A percentile compares a stretch with the other conserved stretches of the same genome.
These are phyloP conservation scores for Halcyon chelicuti DNA, from an alignment of 2,797 vertebrate species.

Conservation along the genomic window DNA sequence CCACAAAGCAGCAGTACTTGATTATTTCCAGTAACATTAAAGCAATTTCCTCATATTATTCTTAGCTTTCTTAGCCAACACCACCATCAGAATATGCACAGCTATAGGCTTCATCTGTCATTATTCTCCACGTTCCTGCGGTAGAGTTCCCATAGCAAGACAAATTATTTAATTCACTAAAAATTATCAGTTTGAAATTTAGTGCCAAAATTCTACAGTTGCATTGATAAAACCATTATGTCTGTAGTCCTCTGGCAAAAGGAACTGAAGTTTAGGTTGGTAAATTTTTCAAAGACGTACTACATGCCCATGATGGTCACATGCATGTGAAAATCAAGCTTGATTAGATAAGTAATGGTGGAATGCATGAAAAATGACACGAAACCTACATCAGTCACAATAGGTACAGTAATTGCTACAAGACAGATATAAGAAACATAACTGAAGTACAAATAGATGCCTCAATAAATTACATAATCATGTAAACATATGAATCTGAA, in stretches of 20 bases:
- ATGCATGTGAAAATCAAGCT: not conserved
- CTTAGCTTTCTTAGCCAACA: not conserved
- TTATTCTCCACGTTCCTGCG: not conserved
- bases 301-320: not conserved
- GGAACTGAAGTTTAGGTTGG: not conserved
- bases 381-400: not conserved
- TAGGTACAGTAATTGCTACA: not conserved
- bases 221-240: not conserved
- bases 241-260: not conserved
- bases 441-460: not conserved
- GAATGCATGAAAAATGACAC: not conserved
- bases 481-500: not conserved
- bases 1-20: not conserved
- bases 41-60: not conserved
- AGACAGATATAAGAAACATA: not conserved
- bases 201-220: not conserved
- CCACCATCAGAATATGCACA: not conserved
- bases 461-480: not conserved
- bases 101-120: not conserved
- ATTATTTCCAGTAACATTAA: not conserved
- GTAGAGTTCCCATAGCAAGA: not conserved
- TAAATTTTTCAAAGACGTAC: constrained; percentile 32
- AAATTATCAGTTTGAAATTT: not conserved
- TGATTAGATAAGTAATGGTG: not conserved
- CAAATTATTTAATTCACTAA: constrained; percentile 25